Percentiles rank a stretch among this genome's conserved stretches.
Evolutionary conservation across 2,113 vertebrate species (phyloP).

Genomic region (Platysternon megacephalum): DNA sequence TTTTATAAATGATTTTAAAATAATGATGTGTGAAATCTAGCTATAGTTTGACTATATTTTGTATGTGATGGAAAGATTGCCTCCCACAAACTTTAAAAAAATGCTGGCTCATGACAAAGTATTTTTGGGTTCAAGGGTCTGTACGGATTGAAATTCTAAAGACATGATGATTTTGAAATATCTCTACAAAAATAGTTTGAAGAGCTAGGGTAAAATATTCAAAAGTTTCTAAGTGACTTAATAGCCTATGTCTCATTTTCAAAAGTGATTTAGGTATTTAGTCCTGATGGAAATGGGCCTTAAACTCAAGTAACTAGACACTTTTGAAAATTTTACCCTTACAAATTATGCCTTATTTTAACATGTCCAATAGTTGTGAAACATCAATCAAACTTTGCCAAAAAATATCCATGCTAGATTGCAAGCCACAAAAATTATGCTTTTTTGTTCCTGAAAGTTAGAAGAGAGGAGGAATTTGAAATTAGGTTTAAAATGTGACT

Average conservation of each 20-base stretch:
- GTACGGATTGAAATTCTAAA: neutral
- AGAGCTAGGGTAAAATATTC: neutral
- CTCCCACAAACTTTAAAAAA: neutral
- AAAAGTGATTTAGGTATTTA: neutral
- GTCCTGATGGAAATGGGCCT: neutral
- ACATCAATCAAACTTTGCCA: neutral
- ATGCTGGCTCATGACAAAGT: neutral
- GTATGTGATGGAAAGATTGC: neutral
- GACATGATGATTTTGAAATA: neutral
- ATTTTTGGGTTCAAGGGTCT: neutral
- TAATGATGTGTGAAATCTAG: neutral
- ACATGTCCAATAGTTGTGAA: neutral
- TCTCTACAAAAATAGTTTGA: neutral
- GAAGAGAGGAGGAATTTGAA: neutral
- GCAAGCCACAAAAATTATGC: neutral
- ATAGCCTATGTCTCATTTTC: neutral
- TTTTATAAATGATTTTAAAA: neutral
- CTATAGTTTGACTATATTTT: neutral
- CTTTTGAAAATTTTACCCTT: accelerated
- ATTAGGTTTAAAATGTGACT: neutral
- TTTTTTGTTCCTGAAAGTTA: neutral
- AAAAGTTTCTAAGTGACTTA: neutral
- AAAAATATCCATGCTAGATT: neutral
- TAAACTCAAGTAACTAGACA: too few species aligned
- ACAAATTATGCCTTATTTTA: accelerated